Evolutionary conservation across 1,140 invertebrate species (phyloP).

Genomic region (Penaeus japonicus): DNA sequence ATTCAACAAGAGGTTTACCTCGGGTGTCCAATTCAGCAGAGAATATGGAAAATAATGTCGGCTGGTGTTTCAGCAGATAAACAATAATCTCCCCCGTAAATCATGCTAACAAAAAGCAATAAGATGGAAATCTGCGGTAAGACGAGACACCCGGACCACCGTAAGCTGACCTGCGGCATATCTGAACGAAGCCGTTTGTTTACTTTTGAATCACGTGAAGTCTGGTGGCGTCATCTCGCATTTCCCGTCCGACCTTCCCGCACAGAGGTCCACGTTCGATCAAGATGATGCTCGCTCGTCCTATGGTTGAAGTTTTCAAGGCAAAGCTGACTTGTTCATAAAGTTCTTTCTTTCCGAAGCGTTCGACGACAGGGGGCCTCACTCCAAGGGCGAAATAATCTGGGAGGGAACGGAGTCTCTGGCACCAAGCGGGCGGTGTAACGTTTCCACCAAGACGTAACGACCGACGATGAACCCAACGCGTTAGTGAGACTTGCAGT

Average conservation of each 20-base stretch:
- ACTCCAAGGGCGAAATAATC: too few species aligned
- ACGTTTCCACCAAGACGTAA: constrained; percentile 1
- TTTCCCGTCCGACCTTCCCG: too few species aligned
- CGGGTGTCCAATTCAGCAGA: neutral
- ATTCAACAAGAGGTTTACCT: neutral
- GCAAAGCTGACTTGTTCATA: too few species aligned
- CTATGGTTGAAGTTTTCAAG: too few species aligned
- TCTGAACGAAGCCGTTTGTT: too few species aligned
- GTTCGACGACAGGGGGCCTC: too few species aligned
- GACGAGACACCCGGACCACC: constrained; percentile 14
- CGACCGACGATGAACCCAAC: constrained; percentile 13
- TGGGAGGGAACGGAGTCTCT: neutral
- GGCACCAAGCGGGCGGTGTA: constrained; percentile 16
- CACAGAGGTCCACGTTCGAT: too few species aligned
- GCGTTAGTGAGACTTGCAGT: neutral
- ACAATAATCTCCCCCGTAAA: constrained; percentile 15
- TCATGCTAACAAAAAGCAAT: constrained; percentile 35
- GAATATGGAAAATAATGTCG: neutral
- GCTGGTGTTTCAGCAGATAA: neutral
- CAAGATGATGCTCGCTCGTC: too few species aligned
- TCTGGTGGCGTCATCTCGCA: too few species aligned
- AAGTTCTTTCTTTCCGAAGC: too few species aligned
- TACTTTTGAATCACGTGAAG: too few species aligned
- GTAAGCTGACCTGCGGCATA: constrained; percentile 8
- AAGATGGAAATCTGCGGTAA: constrained; percentile 25